phyloP scores from a whole-genome alignment of 1,140 invertebrate genomes.

The Drosophila bipectinata region DNA sequence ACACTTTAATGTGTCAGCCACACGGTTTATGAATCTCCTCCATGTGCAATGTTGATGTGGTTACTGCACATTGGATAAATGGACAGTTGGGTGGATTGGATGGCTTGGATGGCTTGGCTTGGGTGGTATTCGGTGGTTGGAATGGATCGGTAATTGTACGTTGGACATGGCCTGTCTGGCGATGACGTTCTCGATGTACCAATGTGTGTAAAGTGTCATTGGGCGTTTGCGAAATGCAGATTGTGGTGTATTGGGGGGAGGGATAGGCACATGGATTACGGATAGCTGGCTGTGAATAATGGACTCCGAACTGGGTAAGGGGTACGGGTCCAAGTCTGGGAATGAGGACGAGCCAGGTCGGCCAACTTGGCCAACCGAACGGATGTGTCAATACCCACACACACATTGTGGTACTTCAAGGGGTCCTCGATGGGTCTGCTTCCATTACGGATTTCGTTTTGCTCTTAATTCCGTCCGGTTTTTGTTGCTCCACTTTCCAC shows the following conservation, averaged over 20 bases:
- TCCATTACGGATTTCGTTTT: slow-evolving; percentile 1
- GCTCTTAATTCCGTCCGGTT: neutral
- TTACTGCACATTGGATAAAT: neutral
- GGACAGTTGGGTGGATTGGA: neutral
- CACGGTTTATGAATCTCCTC: slow-evolving; percentile 17
- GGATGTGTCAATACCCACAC: slow-evolving; percentile 26
- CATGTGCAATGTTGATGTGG: neutral
- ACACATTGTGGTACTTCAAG: slow-evolving; percentile 23
- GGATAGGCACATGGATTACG: neutral
- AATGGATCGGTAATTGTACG: slow-evolving; percentile 1
- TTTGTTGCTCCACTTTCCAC: neutral
- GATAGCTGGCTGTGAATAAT: neutral
- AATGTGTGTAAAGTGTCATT: slow-evolving; percentile 7
- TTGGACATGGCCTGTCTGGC: slow-evolving; percentile 4
- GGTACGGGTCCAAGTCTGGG: neutral
- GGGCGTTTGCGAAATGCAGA: slow-evolving; percentile 1
- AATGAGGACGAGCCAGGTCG: slow-evolving; percentile 9
- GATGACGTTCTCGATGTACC: slow-evolving; percentile 1
- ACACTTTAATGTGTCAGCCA: slow-evolving; percentile 53
- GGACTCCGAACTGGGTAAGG: neutral
- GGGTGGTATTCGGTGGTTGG: neutral
- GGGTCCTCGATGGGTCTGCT: slow-evolving; percentile 2
- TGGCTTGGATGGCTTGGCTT: neutral
- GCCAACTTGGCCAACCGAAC: neutral
- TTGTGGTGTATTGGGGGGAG: neutral